phyloP scores from a whole-genome alignment of 1,140 invertebrate genomes.

The Hyles vespertilio region DNA sequence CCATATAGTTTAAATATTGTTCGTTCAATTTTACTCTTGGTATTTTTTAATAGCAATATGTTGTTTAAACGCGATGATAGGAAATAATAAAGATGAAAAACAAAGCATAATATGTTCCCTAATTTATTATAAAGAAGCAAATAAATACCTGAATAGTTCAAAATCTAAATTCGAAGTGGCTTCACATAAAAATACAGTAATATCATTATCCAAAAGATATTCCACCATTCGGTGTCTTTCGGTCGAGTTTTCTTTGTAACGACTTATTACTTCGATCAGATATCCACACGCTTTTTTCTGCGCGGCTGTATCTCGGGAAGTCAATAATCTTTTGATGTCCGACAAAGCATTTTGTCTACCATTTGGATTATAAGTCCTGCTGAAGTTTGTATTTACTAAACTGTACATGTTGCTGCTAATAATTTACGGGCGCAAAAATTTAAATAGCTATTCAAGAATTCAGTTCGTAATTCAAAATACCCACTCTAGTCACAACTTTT shows the following conservation, averaged over 20 bases:
- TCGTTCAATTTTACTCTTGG: too few species aligned
- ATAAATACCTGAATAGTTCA: conserved; percentile 51
- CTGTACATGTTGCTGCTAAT: conserved; percentile 37
- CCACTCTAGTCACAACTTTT: too few species aligned
- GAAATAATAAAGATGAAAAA: too few species aligned
- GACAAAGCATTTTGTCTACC: conserved; percentile 56
- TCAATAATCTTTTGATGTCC: conserved; percentile 59
- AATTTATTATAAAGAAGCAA: too few species aligned
- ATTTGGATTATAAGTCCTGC: conserved; percentile 60
- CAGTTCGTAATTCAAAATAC: too few species aligned
- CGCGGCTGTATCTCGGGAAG: conserved; percentile 47
- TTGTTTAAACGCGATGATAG: too few species aligned
- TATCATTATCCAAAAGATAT: conserved; percentile 64
- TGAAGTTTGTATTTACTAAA: conserved; percentile 56
- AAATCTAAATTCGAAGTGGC: conserved; percentile 63
- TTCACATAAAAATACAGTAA: conserved; percentile 62
- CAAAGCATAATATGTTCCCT: too few species aligned
- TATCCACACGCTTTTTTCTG: conserved; percentile 62
- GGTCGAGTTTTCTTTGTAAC: conserved; percentile 42
- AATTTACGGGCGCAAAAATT: background rate
- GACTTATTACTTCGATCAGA: conserved; percentile 51
- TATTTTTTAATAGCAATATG: too few species aligned
- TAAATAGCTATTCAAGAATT: background rate
- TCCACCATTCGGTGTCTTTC: conserved; percentile 45
- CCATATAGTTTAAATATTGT: too few species aligned